Conservation (phyloP, 2,888 invertebrate species). For the Philhelius pedissequus region DNA sequence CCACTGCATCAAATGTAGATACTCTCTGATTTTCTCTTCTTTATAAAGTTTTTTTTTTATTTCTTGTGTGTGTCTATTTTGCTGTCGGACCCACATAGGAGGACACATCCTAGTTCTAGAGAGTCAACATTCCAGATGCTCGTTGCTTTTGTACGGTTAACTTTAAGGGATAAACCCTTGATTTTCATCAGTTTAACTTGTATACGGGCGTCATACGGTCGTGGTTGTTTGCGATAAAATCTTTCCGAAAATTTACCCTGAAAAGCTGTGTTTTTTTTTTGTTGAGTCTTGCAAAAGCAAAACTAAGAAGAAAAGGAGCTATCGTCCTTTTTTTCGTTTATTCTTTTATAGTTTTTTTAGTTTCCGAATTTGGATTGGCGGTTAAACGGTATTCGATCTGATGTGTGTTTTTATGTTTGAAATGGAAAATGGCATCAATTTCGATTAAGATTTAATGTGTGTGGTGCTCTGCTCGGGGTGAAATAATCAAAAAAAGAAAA, state of each 20-base stretch:
- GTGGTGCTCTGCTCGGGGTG: constrained; percentile 12
- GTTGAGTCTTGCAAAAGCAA: background rate
- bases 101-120: constrained; percentile 32
- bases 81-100: constrained; percentile 13
- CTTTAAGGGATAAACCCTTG: constrained; percentile 75
- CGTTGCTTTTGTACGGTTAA: constrained; percentile 67
- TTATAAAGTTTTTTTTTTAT: background rate
- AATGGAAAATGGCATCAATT: constrained; percentile 9
- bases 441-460: constrained; percentile 15
- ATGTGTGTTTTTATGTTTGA: background rate
- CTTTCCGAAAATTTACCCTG: constrained; percentile 28
- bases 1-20: constrained; percentile 41
- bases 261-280: background rate
- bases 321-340: constrained; percentile 30
- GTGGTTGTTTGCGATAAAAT: constrained; percentile 69
- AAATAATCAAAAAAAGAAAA: no score
- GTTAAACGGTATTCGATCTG: constrained; percentile 20
- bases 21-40: constrained; percentile 22
- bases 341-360: constrained; percentile 35
- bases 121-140: constrained; percentile 40
- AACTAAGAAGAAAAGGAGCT: constrained; percentile 25
- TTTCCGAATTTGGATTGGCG: constrained; percentile 34
- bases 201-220: constrained; percentile 79
- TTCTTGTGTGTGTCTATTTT: background rate
- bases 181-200: constrained; percentile 78